Base-by-base conservation (phyloP, 2,113 vertebrate genomes). In the Panthera leo region DNA sequence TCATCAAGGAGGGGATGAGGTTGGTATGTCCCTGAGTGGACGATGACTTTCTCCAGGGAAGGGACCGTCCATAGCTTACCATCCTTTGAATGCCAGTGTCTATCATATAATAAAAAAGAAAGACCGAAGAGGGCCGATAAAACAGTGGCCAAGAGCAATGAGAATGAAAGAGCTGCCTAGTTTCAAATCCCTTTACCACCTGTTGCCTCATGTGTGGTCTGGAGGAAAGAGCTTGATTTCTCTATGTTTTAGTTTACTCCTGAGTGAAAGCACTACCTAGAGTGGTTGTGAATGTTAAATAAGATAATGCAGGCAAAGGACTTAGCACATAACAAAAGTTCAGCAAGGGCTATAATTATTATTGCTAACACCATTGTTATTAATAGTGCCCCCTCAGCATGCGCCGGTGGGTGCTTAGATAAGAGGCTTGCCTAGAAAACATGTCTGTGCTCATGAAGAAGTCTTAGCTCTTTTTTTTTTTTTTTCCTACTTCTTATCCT, bases 141-240 rank as follows among this genome's bases (percentile, higher is more conserved):
- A 92, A 80, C 73, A 61, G 89, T 61, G 65, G 85, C 73, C 83
- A 92, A 61, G 84, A 93, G 78, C 27, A 67, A 58, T 5, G 23
- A 76, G 84, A 87, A 65, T 70, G 68, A 65, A 76, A 93, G 70
- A 76, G 31, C 76, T 0, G 11, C 68, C 42, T 65, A 5, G 23
- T 73, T 95, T 83, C 45, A 23, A 80, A 76, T 94, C 92, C 71
- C n/a, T 96, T 93, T 61, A 55, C 78, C 95, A 96, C 94, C 86
- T 96, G 89, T 45, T 68, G 39, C 86, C 93, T 88, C 27, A 12
- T 96, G 88, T 96, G 97, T 95, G 95, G 96, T 96, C 97, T 65
- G 36, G 21, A 73, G 34, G n/a, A 73, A 89, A 58, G 61, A 70
- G 11, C 55, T 88, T 29, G 29, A 85, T 67, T 87, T 89, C 55